phyloP scores from a whole-genome alignment of 2,888 invertebrate genomes.

The Cheilosia variabilis region DNA sequence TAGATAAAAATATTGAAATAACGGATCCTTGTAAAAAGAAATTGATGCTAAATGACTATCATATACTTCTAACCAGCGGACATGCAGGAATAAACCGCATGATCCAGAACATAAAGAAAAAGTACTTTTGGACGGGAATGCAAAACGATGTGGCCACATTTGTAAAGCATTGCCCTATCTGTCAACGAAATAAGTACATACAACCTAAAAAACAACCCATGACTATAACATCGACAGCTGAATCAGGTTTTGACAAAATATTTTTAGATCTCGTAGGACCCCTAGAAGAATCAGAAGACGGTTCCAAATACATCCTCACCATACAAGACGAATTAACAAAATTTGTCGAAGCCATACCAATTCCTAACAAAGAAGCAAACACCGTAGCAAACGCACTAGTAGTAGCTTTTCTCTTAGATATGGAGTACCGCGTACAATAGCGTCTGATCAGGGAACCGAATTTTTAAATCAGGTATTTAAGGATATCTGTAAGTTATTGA shows the following conservation, averaged over 20 bases:
- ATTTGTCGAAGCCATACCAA: background rate
- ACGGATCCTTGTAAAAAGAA: background rate
- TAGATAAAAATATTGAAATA: background rate
- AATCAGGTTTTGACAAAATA: background rate
- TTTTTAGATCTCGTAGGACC: background rate
- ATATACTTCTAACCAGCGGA: background rate
- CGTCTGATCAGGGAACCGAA: background rate
- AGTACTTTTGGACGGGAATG: background rate
- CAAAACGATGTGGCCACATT: slow-evolving; percentile 3
- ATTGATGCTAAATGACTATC: background rate
- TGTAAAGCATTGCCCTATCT: background rate
- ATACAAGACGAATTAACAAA: background rate
- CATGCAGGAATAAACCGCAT: slow-evolving; percentile 8
- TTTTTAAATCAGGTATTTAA: background rate
- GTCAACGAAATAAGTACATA: no score
- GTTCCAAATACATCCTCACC: background rate
- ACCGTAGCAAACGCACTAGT: background rate
- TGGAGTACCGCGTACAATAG: background rate
- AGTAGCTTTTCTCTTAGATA: background rate
- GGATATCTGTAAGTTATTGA: background rate
- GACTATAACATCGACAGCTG: background rate
- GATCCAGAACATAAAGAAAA: background rate
- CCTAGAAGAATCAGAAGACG: background rate
- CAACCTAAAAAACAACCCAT: no score
- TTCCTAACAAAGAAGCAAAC: background rate